Conservation (phyloP, 1,140 invertebrate genomes). For the Planococcus citri region DNA sequence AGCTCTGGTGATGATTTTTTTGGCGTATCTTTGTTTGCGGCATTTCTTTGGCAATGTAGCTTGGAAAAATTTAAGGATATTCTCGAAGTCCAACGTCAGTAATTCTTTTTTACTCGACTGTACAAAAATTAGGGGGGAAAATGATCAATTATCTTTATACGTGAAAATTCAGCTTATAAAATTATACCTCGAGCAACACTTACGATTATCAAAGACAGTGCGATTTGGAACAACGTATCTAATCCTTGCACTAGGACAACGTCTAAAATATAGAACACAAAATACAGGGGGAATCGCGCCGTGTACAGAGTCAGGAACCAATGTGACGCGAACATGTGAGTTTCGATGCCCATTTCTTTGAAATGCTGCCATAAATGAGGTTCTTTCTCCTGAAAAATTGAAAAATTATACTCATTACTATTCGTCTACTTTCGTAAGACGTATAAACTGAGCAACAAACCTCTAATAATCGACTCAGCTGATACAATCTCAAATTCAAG, state of each 20-base stretch:
- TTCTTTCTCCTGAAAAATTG: constrained; percentile 60
- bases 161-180: no score
- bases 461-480: constrained; percentile 89
- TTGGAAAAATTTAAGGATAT: constrained; percentile 78
- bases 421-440: no score
- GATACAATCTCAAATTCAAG: constrained; percentile 87
- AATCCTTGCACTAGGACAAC: constrained; percentile 88
- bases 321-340: constrained; percentile 98
- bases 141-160: background rate
- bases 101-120: constrained; percentile 80
- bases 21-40: constrained; percentile 75
- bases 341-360: constrained; percentile 77
- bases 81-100: constrained; percentile 92
- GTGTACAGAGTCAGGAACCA: constrained; percentile 99
- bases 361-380: constrained; percentile 85
- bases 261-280: constrained; percentile 96
- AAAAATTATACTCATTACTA: background rate
- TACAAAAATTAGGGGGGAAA: constrained; percentile 27
- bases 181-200: constrained; percentile 27
- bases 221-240: constrained; percentile 91
- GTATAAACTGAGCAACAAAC: constrained; percentile 38
- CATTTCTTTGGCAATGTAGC: constrained; percentile 94
- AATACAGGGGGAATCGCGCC: constrained; percentile 90
- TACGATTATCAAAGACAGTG: constrained; percentile 80
- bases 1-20: constrained; percentile 77